phyloP scores from a whole-genome alignment of 2,797 vertebrate species.

The Pangasius sanitwongsei region DNA sequence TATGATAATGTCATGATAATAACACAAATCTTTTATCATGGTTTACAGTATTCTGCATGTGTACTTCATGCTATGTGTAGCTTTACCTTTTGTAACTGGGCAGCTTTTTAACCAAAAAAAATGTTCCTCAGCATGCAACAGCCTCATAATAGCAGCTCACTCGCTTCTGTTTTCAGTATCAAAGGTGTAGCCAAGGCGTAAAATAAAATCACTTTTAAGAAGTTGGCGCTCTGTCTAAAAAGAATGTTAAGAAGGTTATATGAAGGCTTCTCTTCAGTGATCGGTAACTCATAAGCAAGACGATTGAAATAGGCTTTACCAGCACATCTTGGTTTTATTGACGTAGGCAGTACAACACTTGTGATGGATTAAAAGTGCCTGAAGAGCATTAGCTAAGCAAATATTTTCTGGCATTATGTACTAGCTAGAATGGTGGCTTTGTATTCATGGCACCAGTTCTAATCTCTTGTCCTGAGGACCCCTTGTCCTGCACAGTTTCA shows the following conservation, averaged over 20 bases:
- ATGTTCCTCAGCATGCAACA: not conserved
- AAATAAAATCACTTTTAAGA: not conserved
- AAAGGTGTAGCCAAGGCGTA: not conserved
- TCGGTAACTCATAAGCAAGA: not conserved
- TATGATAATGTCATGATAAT: not conserved
- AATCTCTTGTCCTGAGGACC: not conserved
- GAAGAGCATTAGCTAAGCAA: not conserved
- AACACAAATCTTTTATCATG: not conserved
- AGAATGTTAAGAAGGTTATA: not conserved
- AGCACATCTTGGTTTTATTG: not conserved
- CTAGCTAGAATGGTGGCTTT: not conserved
- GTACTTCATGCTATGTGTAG: too few species aligned
- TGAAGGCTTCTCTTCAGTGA: not conserved
- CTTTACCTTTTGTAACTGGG: not conserved
- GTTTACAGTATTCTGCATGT: not conserved
- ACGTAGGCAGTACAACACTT: not conserved
- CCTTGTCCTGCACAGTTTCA: not conserved
- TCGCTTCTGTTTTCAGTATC: not conserved
- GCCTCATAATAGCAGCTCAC: not conserved
- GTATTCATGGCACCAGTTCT: not conserved
- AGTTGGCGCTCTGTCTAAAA: not conserved
- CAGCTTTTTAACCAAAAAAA: not conserved
- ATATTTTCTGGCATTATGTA: not conserved
- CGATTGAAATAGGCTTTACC: not conserved
- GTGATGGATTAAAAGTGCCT: not conserved